Evolutionary conservation across 2,888 invertebrate genomes (phyloP).

Genomic region (Nudaria mundana): DNA sequence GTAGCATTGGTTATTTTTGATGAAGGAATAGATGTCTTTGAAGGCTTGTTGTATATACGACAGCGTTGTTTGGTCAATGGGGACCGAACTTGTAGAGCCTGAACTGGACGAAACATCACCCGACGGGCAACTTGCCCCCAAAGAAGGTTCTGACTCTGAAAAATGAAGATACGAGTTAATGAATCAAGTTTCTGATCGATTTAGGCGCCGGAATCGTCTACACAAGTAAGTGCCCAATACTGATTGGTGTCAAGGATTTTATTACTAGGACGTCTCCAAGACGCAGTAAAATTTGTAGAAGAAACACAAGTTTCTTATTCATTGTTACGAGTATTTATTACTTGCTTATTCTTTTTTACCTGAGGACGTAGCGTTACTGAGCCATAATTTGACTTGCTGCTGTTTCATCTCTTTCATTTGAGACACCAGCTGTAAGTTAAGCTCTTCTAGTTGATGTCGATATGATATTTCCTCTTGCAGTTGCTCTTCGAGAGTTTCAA

Average conservation of each 20-base stretch:
- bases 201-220: too few species aligned
- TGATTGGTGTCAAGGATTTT: too few species aligned
- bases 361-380: slow-evolving; percentile 55
- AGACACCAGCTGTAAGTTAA: slow-evolving; percentile 81
- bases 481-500: slow-evolving; percentile 78
- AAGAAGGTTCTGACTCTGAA: slow-evolving; percentile 68
- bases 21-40: slow-evolving; percentile 70
- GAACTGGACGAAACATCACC: slow-evolving; percentile 61
- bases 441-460: slow-evolving; percentile 82
- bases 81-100: slow-evolving; percentile 63
- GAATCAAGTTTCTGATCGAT: too few species aligned
- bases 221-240: too few species aligned
- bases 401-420: slow-evolving; percentile 81
- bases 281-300: too few species aligned
- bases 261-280: too few species aligned
- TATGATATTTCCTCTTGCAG: slow-evolving; percentile 82
- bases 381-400: slow-evolving; percentile 66
- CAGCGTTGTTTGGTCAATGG: slow-evolving; percentile 70
- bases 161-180: background rate
- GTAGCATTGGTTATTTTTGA: slow-evolving; percentile 72
- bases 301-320: too few species aligned
- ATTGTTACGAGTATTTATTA: too few species aligned
- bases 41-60: slow-evolving; percentile 75
- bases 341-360: slow-evolving; percentile 38
- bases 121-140: slow-evolving; percentile 60